Percentiles rank a stretch among this genome's conserved stretches.
Evolutionary conservation across 2,113 vertebrate species (phyloP).

Genomic region (Melozone crissalis): DNA sequence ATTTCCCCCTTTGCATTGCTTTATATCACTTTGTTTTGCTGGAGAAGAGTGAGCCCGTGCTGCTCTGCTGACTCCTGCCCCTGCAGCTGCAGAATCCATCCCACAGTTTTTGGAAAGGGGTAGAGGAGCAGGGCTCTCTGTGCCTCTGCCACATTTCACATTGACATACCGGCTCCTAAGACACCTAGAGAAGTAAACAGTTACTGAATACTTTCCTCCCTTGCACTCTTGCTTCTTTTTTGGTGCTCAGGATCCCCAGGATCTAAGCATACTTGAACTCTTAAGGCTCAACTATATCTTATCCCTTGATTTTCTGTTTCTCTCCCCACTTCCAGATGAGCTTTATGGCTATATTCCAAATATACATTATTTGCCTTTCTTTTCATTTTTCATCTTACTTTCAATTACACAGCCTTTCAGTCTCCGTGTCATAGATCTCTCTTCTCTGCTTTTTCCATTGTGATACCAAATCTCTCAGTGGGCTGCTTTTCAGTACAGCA

Average conservation of each 20-base stretch:
- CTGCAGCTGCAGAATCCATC: neutral
- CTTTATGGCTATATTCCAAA: neutral
- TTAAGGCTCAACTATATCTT: neutral
- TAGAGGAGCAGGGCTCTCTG: neutral
- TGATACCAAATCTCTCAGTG: neutral
- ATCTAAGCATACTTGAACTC: neutral
- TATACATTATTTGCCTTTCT: neutral
- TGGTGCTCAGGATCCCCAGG: neutral
- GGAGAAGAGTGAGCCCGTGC: neutral
- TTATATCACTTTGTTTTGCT: constrained; percentile 15
- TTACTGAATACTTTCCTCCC: neutral
- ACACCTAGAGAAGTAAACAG: neutral
- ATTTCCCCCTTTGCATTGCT: neutral
- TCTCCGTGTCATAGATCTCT: neutral
- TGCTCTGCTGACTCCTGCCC: neutral
- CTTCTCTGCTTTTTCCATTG: neutral
- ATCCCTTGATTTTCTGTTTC: neutral
- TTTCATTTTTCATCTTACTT: neutral
- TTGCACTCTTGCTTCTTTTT: neutral
- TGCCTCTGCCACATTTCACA: neutral
- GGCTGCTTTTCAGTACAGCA: neutral
- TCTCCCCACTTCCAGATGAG: neutral
- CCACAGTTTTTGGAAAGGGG: neutral
- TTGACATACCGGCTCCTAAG: neutral
- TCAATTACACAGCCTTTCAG: neutral